Conservation (phyloP, 2,888 invertebrate species). For the Acanthacorydalis orientalis region DNA sequence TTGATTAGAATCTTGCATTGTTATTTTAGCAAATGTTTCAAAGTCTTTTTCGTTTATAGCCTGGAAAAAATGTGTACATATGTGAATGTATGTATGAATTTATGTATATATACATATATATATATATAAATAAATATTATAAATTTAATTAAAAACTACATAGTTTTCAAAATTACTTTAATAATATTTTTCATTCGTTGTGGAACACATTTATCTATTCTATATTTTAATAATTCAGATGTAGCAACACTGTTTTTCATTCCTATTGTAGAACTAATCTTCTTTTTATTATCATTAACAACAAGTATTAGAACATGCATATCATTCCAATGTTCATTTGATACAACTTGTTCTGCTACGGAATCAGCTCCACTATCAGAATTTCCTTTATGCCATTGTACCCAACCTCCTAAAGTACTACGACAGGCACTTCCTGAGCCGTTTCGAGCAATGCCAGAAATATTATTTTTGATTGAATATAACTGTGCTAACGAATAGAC, state of each 20-base stretch:
- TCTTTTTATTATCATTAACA: slow-evolving; percentile 68
- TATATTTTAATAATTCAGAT: slow-evolving; percentile 61
- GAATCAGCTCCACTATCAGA: slow-evolving; percentile 54
- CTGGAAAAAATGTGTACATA: slow-evolving; percentile 7
- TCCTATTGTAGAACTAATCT: slow-evolving; percentile 70
- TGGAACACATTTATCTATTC: slow-evolving; percentile 59
- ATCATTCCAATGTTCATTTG: slow-evolving; percentile 72
- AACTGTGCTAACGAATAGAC: slow-evolving; percentile 63
- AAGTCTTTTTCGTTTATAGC: slow-evolving; percentile 59
- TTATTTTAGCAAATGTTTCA: slow-evolving; percentile 70
- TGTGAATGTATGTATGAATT: too few relatives aligned
- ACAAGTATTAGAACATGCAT: slow-evolving; percentile 81
- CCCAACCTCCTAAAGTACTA: slow-evolving; percentile 84
- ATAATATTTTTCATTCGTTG: slow-evolving; percentile 42
- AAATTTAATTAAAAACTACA: too few relatives aligned
- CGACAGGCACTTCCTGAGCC: slow-evolving; percentile 96
- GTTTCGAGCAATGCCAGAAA: slow-evolving; percentile 61
- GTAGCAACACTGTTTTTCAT: slow-evolving; percentile 74
- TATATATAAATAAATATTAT: too few relatives aligned
- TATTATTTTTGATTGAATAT: slow-evolving; percentile 54
- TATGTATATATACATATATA: too few relatives aligned
- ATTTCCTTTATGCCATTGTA: slow-evolving; percentile 59
- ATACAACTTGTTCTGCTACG: slow-evolving; percentile 53
- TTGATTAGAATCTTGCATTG: slow-evolving; percentile 96
- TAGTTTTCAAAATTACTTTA: slow-evolving; percentile 15